Conservation (phyloP, 2,888 invertebrate species). For the Disparrhopalites patrizii region DNA sequence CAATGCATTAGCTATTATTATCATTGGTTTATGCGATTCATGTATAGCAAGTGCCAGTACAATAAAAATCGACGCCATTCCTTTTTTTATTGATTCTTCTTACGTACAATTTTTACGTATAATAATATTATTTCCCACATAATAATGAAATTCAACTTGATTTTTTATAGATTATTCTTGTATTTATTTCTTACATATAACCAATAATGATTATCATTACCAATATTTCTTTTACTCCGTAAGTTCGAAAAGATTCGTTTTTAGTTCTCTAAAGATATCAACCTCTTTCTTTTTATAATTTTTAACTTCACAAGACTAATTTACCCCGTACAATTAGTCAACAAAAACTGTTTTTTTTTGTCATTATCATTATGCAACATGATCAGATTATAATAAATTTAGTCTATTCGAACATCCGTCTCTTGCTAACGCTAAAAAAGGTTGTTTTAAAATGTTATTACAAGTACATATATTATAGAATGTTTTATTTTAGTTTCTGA, state of each 20-base stretch:
- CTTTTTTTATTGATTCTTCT: not conserved
- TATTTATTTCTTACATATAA: not conserved
- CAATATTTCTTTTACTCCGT: too few species aligned
- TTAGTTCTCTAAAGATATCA: not conserved
- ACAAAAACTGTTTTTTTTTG: too few species aligned
- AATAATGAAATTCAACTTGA: constrained; percentile 10
- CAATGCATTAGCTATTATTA: too few species aligned
- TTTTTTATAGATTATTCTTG: not conserved
- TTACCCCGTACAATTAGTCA: constrained; percentile 11
- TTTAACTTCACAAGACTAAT: constrained; percentile 7
- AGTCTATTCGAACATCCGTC: too few species aligned
- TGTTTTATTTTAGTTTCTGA: not conserved
- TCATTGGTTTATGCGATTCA: too few species aligned
- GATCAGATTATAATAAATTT: too few species aligned
- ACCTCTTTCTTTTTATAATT: not conserved
- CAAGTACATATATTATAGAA: not conserved
- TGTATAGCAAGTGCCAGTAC: too few species aligned
- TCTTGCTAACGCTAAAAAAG: too few species aligned
- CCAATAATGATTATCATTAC: constrained; percentile 18
- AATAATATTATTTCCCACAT: not conserved
- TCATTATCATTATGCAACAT: not conserved
- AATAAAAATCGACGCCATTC: constrained; percentile 3
- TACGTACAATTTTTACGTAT: constrained; percentile 4
- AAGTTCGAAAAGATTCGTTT: not conserved
- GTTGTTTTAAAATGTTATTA: not conserved